These are phyloP conservation scores for Thysanoteuthis rhombus DNA, from an alignment of 2,888 invertebrate species.

Conservation along the genomic window DNA sequence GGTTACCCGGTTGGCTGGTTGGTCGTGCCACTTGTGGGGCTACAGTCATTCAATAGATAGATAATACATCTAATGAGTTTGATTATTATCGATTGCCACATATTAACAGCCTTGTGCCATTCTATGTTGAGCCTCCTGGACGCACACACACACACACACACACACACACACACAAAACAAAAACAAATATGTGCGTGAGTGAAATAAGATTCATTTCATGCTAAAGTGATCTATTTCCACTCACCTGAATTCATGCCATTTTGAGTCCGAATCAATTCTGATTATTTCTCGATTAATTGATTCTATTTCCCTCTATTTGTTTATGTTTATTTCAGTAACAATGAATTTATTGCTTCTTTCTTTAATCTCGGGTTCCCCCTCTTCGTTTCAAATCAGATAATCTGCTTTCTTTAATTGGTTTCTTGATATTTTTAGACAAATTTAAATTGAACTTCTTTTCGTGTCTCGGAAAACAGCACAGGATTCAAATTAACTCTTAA, in stretches of 20 bases:
- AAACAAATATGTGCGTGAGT: not conserved
- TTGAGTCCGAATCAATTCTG: not conserved
- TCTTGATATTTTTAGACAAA: not conserved
- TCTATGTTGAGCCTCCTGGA: not conserved
- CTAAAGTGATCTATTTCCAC: not conserved
- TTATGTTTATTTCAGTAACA: conserved; percentile 12
- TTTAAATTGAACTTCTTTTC: not conserved
- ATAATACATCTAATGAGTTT: no score
- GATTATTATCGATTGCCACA: no score
- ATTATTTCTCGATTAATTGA: not conserved
- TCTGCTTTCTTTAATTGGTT: not conserved
- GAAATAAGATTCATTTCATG: not conserved
- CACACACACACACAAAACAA: no score
- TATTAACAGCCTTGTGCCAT: no score
- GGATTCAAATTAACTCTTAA: not conserved
- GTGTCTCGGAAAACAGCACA: not conserved
- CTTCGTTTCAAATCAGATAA: not conserved
- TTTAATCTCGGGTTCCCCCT: not conserved
- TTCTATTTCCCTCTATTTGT: not conserved
- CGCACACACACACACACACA: not conserved
- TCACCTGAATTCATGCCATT: not conserved
- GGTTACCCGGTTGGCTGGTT: no score
- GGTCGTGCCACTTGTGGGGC: no score
- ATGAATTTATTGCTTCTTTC: not conserved
- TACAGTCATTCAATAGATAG: no score